Evolutionary conservation across 1,140 invertebrate species (phyloP).

Genomic region (Drosophila miranda): DNA sequence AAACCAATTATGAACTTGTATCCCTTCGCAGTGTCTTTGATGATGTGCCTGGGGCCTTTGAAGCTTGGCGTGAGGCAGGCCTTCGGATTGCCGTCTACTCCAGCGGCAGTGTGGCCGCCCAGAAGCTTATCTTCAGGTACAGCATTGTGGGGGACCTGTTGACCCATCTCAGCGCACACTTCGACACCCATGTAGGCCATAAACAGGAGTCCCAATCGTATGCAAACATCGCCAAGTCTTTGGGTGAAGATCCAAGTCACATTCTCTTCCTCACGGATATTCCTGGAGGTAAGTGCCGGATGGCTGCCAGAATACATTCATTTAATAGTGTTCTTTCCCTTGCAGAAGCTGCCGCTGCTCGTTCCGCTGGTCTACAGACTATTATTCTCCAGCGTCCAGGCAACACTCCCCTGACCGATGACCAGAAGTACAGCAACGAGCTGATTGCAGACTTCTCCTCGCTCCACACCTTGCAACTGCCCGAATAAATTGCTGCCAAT

Average conservation of each 20-base stretch:
- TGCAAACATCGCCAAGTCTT: constrained; percentile 88
- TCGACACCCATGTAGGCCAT: constrained; percentile 92
- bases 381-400: constrained; percentile 90
- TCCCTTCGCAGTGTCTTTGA: constrained; percentile 88
- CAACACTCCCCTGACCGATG: constrained; percentile 84
- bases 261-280: constrained; percentile 94
- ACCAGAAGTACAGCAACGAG: constrained; percentile 37
- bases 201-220: constrained; percentile 91
- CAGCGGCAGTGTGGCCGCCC: constrained; percentile 94
- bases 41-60: constrained; percentile 90
- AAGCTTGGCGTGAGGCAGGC: constrained; percentile 86
- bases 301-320: too few relatives aligned
- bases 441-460: constrained; percentile 33
- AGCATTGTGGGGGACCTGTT: constrained; percentile 90
- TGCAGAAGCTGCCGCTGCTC: constrained; percentile 92
- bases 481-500: not conserved
- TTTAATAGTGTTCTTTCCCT: not conserved
- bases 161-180: constrained; percentile 90
- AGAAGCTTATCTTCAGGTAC: constrained; percentile 93
- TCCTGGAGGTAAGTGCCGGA: constrained; percentile 86
- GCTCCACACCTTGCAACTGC: constrained; percentile 7
- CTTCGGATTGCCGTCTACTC: constrained; percentile 94
- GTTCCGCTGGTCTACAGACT: constrained; percentile 87
- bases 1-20: constrained; percentile 32
- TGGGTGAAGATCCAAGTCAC: constrained; percentile 85